These are phyloP conservation scores for Gasterosteus aculeatus DNA, from an alignment of 2,113 vertebrate species.

Conservation along the genomic window DNA sequence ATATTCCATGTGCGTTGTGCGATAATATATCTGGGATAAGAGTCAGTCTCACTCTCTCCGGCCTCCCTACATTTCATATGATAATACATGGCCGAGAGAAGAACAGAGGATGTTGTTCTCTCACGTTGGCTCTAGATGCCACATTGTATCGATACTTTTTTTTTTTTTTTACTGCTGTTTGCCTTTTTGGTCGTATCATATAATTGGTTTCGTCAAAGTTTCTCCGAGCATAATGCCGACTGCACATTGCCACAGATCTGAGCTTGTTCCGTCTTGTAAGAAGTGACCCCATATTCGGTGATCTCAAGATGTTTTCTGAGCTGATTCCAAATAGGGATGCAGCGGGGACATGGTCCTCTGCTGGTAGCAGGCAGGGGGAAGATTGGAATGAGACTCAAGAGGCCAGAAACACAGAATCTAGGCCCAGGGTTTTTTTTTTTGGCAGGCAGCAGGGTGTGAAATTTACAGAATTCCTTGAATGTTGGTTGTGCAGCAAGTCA, in stretches of 20 bases:
- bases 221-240: constrained; percentile 50
- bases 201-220: constrained; percentile 51
- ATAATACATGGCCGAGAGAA: constrained; percentile 29
- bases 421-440: constrained; percentile 81
- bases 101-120: constrained; percentile 13
- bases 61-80: constrained; percentile 24
- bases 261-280: constrained; percentile 83
- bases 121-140: constrained; percentile 17
- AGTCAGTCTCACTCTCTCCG: constrained; percentile 18
- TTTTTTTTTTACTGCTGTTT: background rate
- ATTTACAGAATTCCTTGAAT: constrained; percentile 88
- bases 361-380: constrained; percentile 52
- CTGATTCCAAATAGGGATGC: constrained; percentile 74
- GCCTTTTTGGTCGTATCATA: constrained; percentile 39
- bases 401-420: constrained; percentile 86
- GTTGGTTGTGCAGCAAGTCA: constrained; percentile 85
- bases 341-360: constrained; percentile 69
- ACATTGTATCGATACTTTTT: background rate
- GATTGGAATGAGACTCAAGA: constrained; percentile 80
- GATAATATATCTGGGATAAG: constrained; percentile 16
- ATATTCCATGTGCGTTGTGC: background rate
- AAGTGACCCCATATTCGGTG: constrained; percentile 85
- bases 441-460: constrained; percentile 88
- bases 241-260: constrained; percentile 76
- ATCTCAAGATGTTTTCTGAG: constrained; percentile 77